Conservation (phyloP, 1,140 invertebrate species). For the Panagrolaimus sp. region DNA sequence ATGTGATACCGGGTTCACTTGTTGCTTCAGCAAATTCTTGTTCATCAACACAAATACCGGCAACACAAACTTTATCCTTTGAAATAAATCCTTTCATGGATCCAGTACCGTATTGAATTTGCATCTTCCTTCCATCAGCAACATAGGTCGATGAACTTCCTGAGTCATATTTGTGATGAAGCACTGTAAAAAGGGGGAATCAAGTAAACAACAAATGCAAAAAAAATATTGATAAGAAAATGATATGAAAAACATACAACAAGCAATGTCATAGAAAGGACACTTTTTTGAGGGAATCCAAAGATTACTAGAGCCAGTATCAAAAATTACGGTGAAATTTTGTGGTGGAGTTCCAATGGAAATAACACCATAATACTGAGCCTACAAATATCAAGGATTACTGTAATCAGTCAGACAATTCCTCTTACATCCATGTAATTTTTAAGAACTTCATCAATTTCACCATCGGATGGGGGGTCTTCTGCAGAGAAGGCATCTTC, state of each 20-base stretch:
- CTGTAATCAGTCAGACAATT: neutral
- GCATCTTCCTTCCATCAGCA: slow-evolving; percentile 81
- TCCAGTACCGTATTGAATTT: slow-evolving; percentile 89
- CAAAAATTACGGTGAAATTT: slow-evolving; percentile 89
- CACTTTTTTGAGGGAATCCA: slow-evolving; percentile 97
- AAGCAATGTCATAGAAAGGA: slow-evolving; percentile 83
- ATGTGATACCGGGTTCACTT: slow-evolving; percentile 75
- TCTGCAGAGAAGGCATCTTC: slow-evolving; percentile 17
- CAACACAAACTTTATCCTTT: slow-evolving; percentile 47
- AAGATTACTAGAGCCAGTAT: slow-evolving; percentile 91
- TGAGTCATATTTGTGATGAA: slow-evolving; percentile 92
- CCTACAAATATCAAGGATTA: slow-evolving; percentile 64
- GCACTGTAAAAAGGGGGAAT: slow-evolving; percentile 63
- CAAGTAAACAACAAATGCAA: neutral
- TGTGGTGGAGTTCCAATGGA: slow-evolving; percentile 85
- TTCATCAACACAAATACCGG: slow-evolving; percentile 48
- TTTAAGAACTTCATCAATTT: slow-evolving; percentile 71
- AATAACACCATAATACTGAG: slow-evolving; percentile 94
- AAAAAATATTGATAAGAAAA: slow-evolving; percentile 10
- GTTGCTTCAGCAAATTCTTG: slow-evolving; percentile 96
- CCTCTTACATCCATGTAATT: slow-evolving; percentile 72
- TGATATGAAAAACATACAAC: slow-evolving; percentile 67
- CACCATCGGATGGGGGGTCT: slow-evolving; percentile 9
- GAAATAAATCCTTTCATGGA: slow-evolving; percentile 90
- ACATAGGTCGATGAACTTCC: slow-evolving; percentile 74